Evolutionary conservation across 2,113 vertebrate species (phyloP).

Genomic region (Chaetops frenatus): DNA sequence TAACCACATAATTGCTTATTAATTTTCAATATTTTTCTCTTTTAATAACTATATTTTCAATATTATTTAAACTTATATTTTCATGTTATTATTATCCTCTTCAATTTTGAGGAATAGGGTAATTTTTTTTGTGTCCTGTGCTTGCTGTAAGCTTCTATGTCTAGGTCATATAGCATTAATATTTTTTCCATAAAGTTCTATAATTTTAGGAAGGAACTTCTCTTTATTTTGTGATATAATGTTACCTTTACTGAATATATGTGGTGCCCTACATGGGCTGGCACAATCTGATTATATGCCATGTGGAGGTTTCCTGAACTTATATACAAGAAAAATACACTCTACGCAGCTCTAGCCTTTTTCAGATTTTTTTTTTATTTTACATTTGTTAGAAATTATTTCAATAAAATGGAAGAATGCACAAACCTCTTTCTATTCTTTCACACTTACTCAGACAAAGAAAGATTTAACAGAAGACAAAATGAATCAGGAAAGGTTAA

Average conservation of each 20-base stretch:
- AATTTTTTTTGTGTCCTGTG: not conserved
- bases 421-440: not conserved
- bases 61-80: not conserved
- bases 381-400: not conserved
- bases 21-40: not conserved
- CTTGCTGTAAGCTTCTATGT: not conserved
- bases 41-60: not conserved
- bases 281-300: not conserved
- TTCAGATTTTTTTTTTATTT: not conserved
- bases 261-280: not conserved
- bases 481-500: not conserved
- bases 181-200: not conserved
- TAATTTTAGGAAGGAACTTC: not conserved
- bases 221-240: not conserved
- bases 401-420: not conserved
- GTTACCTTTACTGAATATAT: not conserved
- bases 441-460: not conserved
- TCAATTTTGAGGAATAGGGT: not conserved
- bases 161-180: not conserved
- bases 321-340: not conserved
- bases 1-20: not conserved
- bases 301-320: rapidly evolving
- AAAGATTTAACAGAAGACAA: not conserved
- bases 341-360: not conserved
- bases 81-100: not conserved